phyloP scores from a whole-genome alignment of 2,797 vertebrate genomes.

The Philypnodon macrostomus region DNA sequence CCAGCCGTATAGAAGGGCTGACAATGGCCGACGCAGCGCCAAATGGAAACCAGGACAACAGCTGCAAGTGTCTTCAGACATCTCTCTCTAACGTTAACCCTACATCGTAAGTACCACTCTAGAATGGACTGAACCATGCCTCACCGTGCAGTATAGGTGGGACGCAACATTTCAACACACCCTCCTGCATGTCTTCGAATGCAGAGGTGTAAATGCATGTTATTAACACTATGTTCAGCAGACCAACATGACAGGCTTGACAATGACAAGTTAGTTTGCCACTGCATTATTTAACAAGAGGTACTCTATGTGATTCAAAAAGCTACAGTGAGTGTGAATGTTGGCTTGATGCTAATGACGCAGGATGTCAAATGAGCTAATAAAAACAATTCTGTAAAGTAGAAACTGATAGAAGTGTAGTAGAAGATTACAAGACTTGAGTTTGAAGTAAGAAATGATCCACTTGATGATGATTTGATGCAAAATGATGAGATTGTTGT shows the following conservation, averaged over 20 bases:
- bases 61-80: constrained; percentile 84
- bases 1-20: constrained; percentile 88
- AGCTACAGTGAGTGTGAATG: constrained; percentile 7
- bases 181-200: background rate
- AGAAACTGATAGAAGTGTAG: background rate
- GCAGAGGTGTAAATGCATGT: constrained; percentile 11
- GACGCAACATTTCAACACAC: background rate
- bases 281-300: background rate
- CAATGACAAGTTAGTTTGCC: no score
- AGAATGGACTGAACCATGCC: background rate
- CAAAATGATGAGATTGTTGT: background rate
- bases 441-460: no score
- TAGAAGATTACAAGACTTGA: background rate
- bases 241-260: background rate
- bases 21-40: constrained; percentile 81
- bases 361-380: constrained; percentile 13
- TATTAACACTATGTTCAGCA: background rate
- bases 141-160: constrained; percentile 4
- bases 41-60: constrained; percentile 81
- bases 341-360: constrained; percentile 20
- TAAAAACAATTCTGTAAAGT: constrained; percentile 18
- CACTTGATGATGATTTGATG: constrained; percentile 23
- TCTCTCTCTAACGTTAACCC: constrained; percentile 76
- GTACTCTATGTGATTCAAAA: constrained; percentile 12
- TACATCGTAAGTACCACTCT: background rate